Percentiles rank a stretch among this genome's conserved stretches.
These are phyloP conservation scores for Therioaphis trifolii DNA, from an alignment of 2,888 invertebrate species.

Conservation along the genomic window DNA sequence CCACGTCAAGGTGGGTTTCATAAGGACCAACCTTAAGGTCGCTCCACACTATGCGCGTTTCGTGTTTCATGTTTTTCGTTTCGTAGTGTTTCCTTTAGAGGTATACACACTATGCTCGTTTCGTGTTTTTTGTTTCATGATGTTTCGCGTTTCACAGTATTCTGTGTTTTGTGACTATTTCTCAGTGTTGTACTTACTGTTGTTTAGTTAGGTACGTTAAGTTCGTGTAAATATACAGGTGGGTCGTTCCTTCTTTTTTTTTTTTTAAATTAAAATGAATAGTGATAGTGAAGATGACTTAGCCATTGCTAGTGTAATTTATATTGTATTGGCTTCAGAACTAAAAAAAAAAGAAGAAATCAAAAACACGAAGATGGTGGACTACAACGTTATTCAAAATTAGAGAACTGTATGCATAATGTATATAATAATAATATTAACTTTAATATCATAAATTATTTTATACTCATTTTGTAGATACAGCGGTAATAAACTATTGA, in stretches of 20 bases:
- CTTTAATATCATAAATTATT: neutral
- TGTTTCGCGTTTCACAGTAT: neutral
- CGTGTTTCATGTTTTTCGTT: too few relatives aligned
- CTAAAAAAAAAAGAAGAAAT: slow-evolving; percentile 21
- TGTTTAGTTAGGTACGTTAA: too few relatives aligned
- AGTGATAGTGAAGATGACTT: slow-evolving; percentile 28
- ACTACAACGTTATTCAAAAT: too few relatives aligned
- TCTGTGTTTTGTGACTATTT: slow-evolving; percentile 9
- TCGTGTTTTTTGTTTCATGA: neutral
- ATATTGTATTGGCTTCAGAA: slow-evolving; percentile 31
- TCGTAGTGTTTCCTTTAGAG: too few relatives aligned
- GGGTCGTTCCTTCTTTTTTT: slow-evolving; percentile 11
- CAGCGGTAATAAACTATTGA: neutral
- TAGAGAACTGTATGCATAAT: neutral
- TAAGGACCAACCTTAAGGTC: too few relatives aligned
- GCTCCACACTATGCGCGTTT: slow-evolving; percentile 14
- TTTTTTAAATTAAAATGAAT: slow-evolving; percentile 28
- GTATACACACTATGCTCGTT: too few relatives aligned
- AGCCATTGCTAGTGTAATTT: slow-evolving; percentile 13
- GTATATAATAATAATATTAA: slow-evolving; percentile 2
- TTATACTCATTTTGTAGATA: slow-evolving; percentile 4
- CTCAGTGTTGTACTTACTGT: too few relatives aligned
- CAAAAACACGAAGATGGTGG: too few relatives aligned
- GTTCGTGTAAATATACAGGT: too few relatives aligned
- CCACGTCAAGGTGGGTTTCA: too few relatives aligned